Base-by-base conservation (phyloP, 2,888 invertebrate genomes). In the Idaea straminata region DNA sequence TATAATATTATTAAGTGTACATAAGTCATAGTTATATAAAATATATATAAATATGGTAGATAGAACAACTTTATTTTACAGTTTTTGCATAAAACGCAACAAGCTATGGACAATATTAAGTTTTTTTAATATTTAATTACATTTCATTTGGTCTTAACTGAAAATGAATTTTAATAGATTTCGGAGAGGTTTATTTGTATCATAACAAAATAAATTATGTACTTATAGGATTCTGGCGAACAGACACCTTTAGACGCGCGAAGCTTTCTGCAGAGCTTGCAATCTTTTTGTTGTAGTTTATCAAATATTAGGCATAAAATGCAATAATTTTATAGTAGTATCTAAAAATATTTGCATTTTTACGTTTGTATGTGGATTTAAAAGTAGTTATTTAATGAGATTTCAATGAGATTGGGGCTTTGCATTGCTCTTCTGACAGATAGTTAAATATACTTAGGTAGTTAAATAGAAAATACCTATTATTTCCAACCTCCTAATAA, bases 261-360 rank as follows among this genome's bases (percentile, higher is more conserved):
- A 47, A 47, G 47, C 47, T 47, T 47, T 47, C 7, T 47, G 47
- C 47, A 47, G 47, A 47, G 47, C 47, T 47, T 47, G 10, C 47
- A 47, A 10, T 25, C 25, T 61, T 66, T 68, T 59, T 62, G 47
- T 59, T 6, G 36, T 68, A 61, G 16, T 64, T 66, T 64, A 65
- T 61, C 57, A 63, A 64, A 73, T 73, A 72, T 70, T 71, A 78
- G 75, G 88, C 88, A 89, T 89, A 69, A 85, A 87, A 89, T 89
- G 90, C 90, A 88, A 86, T 85, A 83, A 83, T 66, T 74, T 75
- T 76, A 72, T 73, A 62, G 63, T 61, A 68, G n/a, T 63, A 7
- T 47, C 47, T 47, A 47, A 47, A 25, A 47, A 13, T 47, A 47
- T 47, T 13, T 47, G 47, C 47, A 47, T 47, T 47, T 47, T 47